Evolutionary conservation across 2,113 vertebrate species (phyloP).

Genomic region (Pomatorhinus ruficollis): DNA sequence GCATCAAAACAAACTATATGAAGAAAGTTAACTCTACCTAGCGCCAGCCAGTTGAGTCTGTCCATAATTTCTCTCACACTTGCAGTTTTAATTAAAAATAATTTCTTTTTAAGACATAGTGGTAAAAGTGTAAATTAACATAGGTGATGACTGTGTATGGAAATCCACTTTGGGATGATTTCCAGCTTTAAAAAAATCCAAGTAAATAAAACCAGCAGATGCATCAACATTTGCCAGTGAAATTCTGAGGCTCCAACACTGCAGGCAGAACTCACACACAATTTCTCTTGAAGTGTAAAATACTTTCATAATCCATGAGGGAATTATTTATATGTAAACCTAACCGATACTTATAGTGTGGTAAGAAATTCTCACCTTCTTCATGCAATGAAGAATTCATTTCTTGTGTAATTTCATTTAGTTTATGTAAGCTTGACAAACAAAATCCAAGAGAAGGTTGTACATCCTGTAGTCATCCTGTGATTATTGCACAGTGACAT

Average conservation of each 20-base stretch:
- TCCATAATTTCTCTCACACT: background rate
- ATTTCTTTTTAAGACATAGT: background rate
- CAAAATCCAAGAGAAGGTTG: background rate
- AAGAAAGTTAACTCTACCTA: background rate
- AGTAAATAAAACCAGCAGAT: background rate
- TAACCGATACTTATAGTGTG: background rate
- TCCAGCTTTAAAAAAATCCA: background rate
- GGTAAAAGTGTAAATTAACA: background rate
- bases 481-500: background rate
- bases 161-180: background rate
- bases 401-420: background rate
- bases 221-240: background rate
- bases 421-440: background rate
- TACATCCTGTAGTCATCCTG: background rate
- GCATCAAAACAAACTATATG: background rate
- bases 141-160: accelerated
- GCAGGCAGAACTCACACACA: background rate
- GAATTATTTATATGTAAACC: background rate
- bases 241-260: background rate
- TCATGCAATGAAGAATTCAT: background rate
- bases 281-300: background rate
- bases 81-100: background rate
- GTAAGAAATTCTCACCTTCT: background rate
- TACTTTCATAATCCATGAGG: background rate
- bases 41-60: background rate